Base-by-base conservation (phyloP, 2,113 vertebrate species). In the Saguinus midas region DNA sequence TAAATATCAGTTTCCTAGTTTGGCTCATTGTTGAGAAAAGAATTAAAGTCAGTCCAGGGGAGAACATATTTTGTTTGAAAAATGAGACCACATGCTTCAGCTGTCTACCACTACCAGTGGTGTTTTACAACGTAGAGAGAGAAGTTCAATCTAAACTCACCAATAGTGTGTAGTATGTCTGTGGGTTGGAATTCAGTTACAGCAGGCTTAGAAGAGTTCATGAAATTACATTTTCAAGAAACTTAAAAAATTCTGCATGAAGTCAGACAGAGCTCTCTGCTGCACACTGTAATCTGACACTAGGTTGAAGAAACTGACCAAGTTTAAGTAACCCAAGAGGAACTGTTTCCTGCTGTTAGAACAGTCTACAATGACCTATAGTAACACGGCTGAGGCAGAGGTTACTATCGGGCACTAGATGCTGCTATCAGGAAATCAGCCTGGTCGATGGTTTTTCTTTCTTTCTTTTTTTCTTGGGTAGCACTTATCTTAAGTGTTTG, bases 331-430 rank as follows among this genome's bases (percentile, higher is more conserved):
- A 97, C 96, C 93, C 97, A 98, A 98, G 97, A 98, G 98, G 97
- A 98, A 98, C 93, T 90, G 97, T 98, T 99, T 99, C 98, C 98
- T 98, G 98, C 89, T 91, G 90, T 98, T 98, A 97, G 89, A 98
- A 94, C 83, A 87, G 97, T 98, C 98, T 79, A 94, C 81, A 98
- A 97, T 96, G 99, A 99, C 99, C 99, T 99, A 95, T 66, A 99
- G 99, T 99, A 99, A 99, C 99, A 99, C 98, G 81, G 97, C 88
- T 88, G 93, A 92, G 80, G 90, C 96, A 84, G 96, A 94, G 99
- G 99, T 99, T 99, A 99, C 99, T 99, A 98, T 92, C 98, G 99
- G 99, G 95, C 99, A 98, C 94, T 68, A 97, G 95, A 97, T 37
- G 58, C 57, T 20, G 37, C 82, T 79, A 75, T 94, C 96, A 89